Evolutionary conservation across 2,797 vertebrate genomes (phyloP).

Genomic region (Notamacropus eugenii): DNA sequence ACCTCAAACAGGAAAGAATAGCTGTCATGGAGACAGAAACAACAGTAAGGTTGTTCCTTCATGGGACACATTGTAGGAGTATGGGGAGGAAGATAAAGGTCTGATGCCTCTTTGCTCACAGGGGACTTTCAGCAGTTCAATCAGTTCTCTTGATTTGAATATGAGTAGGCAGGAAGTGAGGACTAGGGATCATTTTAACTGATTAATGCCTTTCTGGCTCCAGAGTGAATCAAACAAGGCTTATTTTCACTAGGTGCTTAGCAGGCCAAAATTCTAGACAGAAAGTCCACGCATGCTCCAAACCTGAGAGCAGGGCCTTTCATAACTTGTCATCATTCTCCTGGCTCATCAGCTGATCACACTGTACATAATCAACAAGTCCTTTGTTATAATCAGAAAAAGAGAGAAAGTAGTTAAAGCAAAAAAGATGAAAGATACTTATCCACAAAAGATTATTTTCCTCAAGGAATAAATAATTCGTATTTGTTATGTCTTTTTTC

Average conservation of each 20-base stretch:
- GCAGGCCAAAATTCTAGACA: background rate
- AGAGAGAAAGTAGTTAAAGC: background rate
- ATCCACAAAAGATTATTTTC: background rate
- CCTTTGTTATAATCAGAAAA: background rate
- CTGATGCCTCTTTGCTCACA: background rate
- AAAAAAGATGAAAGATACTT: background rate
- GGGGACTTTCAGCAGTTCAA: background rate
- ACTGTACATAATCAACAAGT: background rate
- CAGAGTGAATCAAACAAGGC: background rate
- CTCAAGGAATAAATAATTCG: background rate
- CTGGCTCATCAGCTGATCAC: background rate
- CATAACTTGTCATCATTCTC: background rate
- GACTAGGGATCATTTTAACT: background rate
- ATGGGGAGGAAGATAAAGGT: background rate
- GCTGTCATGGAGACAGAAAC: background rate
- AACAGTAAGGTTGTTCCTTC: background rate
- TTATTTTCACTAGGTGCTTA: background rate
- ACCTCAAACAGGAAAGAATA: background rate
- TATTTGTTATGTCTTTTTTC: background rate
- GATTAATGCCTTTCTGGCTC: background rate
- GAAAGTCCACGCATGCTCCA: background rate
- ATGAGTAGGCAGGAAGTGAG: background rate
- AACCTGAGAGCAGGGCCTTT: background rate
- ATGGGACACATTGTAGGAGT: background rate
- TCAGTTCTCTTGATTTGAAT: background rate